Conservation (phyloP, 35 echinoderm and acorn worm genomes). For the Lytechinus variegatus region DNA sequence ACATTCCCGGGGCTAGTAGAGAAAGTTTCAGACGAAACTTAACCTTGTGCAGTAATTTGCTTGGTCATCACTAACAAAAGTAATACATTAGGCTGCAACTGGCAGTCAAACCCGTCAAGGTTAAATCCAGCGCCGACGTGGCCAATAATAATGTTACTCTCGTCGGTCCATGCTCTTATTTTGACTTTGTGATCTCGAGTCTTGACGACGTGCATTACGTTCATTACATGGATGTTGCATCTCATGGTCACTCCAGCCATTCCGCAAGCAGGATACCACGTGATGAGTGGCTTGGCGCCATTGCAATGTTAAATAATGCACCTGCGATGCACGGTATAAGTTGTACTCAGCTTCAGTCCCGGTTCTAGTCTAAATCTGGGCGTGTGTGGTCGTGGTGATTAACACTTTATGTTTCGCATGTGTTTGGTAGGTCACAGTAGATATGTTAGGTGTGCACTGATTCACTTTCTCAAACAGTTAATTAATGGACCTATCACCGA, state of each 20-base stretch:
- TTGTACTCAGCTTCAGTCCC: too few species aligned
- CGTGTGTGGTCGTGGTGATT: too few species aligned
- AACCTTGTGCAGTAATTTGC: slow-evolving; percentile 21
- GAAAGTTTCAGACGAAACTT: neutral
- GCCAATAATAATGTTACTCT: slow-evolving; percentile 31
- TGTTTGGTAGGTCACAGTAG: too few species aligned
- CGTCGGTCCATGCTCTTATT: neutral
- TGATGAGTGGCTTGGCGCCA: neutral
- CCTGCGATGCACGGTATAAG: too few species aligned
- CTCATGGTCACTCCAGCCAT: neutral
- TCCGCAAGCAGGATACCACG: neutral
- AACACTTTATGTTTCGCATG: too few species aligned
- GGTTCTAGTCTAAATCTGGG: too few species aligned
- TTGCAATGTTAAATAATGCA: neutral
- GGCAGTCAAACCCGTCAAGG: slow-evolving; percentile 31
- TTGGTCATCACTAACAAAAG: slow-evolving; percentile 30
- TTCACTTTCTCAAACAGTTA: neutral
- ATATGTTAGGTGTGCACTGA: neutral
- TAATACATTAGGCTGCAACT: neutral
- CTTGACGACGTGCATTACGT: neutral
- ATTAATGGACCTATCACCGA: too few species aligned
- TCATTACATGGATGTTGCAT: neutral
- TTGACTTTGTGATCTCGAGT: neutral
- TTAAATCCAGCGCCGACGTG: slow-evolving; percentile 32
- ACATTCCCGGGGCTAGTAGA: neutral